Conservation (phyloP, 2,888 invertebrate genomes). For the Chalcosyrphus nemorum region DNA sequence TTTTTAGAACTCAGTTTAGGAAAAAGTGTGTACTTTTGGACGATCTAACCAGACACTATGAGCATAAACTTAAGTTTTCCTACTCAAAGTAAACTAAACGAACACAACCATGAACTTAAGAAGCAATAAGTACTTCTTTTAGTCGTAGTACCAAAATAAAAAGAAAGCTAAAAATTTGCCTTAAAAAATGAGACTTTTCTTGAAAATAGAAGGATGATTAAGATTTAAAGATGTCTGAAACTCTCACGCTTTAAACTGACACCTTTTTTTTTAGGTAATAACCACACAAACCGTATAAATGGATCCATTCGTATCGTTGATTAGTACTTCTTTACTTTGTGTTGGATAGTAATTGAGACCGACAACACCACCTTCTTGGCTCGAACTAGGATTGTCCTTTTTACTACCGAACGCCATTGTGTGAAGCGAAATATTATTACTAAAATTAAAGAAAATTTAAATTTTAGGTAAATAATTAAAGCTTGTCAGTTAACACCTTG, state of each 20-base stretch:
- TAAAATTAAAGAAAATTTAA: conserved; percentile 77
- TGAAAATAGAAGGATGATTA: conserved; percentile 13
- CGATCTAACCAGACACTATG: no score
- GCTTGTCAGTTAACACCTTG: no score
- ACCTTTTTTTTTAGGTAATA: conserved; percentile 19
- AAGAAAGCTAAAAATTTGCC: no score
- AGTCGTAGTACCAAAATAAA: no score
- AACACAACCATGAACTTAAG: no score
- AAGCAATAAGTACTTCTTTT: no score
- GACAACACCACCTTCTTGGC: conserved; percentile 93
- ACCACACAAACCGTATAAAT: conserved; percentile 79
- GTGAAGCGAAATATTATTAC: conserved; percentile 90
- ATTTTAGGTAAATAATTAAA: no score
- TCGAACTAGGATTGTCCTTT: conserved; percentile 91
- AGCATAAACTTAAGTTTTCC: no score
- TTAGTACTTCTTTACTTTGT: conserved; percentile 94
- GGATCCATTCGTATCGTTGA: conserved; percentile 88
- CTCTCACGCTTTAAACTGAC: not conserved
- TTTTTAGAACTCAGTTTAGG: no score
- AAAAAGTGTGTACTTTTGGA: no score
- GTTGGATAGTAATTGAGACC: conserved; percentile 90
- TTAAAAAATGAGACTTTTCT: no score
- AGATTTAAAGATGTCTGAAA: not conserved
- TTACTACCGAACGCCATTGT: conserved; percentile 91
- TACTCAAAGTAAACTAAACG: no score